Base-by-base conservation (phyloP, 2,113 vertebrate species). In the Oostethus manadensis region DNA sequence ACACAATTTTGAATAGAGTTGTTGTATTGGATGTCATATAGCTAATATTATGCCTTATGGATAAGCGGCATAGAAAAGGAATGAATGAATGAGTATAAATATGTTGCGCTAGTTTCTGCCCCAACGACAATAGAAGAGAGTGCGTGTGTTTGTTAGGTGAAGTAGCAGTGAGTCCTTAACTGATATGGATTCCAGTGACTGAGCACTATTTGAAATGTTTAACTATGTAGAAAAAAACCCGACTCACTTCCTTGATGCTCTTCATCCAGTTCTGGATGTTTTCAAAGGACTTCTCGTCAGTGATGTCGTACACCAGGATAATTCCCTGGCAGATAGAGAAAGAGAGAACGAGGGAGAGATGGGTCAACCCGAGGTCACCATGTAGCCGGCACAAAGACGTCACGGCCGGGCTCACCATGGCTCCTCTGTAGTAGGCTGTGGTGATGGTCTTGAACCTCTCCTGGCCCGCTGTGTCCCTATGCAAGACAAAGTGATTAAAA, bases 221-320 rank as follows among this genome's bases (percentile, higher is more conserved):
- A 3, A 42, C 13, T 3, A 1, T 4, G 10, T 6, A 13, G 26
- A 15, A 44, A 73, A 66, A 60, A 8, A 7, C 2, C 14, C 84
- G n/a, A n/a, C n/a, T 87, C 77, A 92, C 89, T 67, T 91, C 87
- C 82, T 91, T 96, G 80, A 98, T 97, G 87, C 94, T 94, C 74
- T 96, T 96, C 94, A 95, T 98, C 94, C 94, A 98, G 79, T 94
- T 96, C 81, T 96, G 94, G 76, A 98, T 98, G 73, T 98, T 98
- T 84, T 97, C 93, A 1, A 90, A 98, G 73, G 94, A 97, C 73
- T 94, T 95, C 45, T 92, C 91, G 9, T 97, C 95, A 0, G 94
- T 97, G 88, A 97, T 98, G 87, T 98, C 94, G 3, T 98, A 97
- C 1, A 98, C 94, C 57, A 97, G 90, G 77, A 96, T 94, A 65